phyloP scores from a whole-genome alignment of 2,888 invertebrate species.

The Chelonus formosanus region DNA sequence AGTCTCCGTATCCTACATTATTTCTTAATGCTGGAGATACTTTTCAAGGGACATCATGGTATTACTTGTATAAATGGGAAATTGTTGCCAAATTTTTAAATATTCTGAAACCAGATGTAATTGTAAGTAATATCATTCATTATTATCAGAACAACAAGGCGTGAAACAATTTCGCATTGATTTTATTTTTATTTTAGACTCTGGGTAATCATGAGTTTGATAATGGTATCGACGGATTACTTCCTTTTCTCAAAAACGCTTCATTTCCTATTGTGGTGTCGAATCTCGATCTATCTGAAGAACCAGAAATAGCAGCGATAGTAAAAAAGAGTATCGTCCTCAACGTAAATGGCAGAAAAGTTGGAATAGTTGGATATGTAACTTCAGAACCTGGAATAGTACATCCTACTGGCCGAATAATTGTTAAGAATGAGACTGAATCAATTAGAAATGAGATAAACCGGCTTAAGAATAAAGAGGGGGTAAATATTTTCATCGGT shows the following conservation, averaged over 20 bases:
- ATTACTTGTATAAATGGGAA: slow-evolving; percentile 81
- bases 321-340: slow-evolving; percentile 72
- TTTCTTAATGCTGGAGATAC: slow-evolving; percentile 95
- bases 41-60: slow-evolving; percentile 90
- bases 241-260: slow-evolving; percentile 78
- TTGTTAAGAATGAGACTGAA: slow-evolving; percentile 73
- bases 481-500: slow-evolving; percentile 84
- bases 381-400: slow-evolving; percentile 80
- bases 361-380: slow-evolving; percentile 88
- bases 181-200: slow-evolving; percentile 68
- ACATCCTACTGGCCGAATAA: slow-evolving; percentile 64
- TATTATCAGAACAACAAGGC: too few relatives aligned
- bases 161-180: too few relatives aligned
- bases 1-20: slow-evolving; percentile 73
- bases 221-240: slow-evolving; percentile 76
- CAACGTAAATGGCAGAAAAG: slow-evolving; percentile 71
- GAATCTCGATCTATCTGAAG: slow-evolving; percentile 77
- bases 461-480: slow-evolving; percentile 77
- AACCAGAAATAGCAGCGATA: slow-evolving; percentile 69
- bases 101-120: slow-evolving; percentile 82
- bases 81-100: slow-evolving; percentile 84
- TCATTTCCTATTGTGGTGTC: slow-evolving; percentile 79
- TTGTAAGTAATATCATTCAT: slow-evolving; percentile 70
- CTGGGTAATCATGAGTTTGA: slow-evolving; percentile 95
- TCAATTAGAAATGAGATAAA: slow-evolving; percentile 74